Conservation (phyloP, 1,140 invertebrate genomes). For the Euwallacea fornicatus region DNA sequence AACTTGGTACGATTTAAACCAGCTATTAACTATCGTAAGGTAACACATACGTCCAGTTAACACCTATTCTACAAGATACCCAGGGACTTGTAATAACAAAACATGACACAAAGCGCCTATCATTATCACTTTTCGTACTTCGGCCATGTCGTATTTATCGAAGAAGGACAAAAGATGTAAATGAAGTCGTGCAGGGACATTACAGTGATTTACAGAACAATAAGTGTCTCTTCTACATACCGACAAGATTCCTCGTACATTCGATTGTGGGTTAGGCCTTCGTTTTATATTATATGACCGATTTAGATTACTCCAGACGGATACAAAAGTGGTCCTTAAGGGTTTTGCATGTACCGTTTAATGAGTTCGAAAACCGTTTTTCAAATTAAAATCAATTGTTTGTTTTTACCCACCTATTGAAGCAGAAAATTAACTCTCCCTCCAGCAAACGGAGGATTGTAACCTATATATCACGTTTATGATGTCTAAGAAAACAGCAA, state of each 20-base stretch:
- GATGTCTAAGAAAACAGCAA: slow-evolving; percentile 22
- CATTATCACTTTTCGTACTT: slow-evolving; percentile 12
- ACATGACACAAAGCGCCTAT: slow-evolving; percentile 31
- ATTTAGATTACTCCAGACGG: neutral
- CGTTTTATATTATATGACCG: slow-evolving; percentile 3
- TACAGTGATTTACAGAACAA: slow-evolving; percentile 42
- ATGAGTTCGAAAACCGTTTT: neutral
- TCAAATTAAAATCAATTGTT: neutral
- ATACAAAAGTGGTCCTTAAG: too few relatives aligned
- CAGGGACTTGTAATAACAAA: slow-evolving; percentile 27
- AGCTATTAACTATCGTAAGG: slow-evolving; percentile 19
- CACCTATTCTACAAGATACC: slow-evolving; percentile 32
- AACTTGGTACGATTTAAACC: slow-evolving; percentile 7
- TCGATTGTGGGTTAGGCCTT: slow-evolving; percentile 16
- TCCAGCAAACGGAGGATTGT: slow-evolving; percentile 19
- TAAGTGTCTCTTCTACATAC: slow-evolving; percentile 40
- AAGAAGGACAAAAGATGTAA: slow-evolving; percentile 31
- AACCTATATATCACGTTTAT: slow-evolving; percentile 33
- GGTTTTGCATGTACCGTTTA: neutral
- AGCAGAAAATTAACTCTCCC: neutral
- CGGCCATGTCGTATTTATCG: slow-evolving; percentile 12
- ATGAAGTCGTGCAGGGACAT: slow-evolving; percentile 36
- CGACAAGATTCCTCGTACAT: slow-evolving; percentile 27
- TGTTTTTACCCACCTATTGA: neutral
- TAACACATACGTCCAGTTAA: slow-evolving; percentile 30